These are phyloP conservation scores for Sander vitreus DNA, from an alignment of 2,113 vertebrate species.

Conservation along the genomic window DNA sequence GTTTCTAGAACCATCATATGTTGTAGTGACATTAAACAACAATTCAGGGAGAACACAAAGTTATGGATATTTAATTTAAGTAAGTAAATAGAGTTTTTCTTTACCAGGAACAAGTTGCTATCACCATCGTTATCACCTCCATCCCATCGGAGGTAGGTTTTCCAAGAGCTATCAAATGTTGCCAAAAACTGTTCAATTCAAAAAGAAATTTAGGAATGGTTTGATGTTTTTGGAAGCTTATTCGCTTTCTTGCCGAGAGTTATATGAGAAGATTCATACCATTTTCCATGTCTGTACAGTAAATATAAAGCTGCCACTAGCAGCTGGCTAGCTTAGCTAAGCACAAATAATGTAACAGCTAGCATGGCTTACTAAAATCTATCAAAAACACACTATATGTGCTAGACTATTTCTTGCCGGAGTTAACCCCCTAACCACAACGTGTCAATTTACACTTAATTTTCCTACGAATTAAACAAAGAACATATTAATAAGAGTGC, in stretches of 20 bases:
- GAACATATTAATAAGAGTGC: no score
- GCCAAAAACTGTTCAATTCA: neutral
- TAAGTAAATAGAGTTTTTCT: neutral
- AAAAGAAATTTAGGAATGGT: neutral
- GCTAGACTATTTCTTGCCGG: no score
- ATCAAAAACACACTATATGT: neutral
- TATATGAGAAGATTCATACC: neutral
- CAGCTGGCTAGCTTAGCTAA: slow-evolving; percentile 3
- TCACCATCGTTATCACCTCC: neutral
- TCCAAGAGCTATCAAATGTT: neutral
- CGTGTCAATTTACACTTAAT: no score
- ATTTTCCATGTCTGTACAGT: neutral
- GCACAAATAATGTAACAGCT: neutral
- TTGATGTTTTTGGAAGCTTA: neutral
- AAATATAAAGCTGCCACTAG: neutral
- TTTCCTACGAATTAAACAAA: no score
- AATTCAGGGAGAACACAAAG: no score
- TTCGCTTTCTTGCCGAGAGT: neutral
- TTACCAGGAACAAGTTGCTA: neutral
- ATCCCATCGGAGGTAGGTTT: neutral
- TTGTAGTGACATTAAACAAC: neutral
- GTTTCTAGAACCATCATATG: neutral
- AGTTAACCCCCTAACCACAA: no score
- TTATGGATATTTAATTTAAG: neutral
- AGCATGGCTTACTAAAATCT: no score